Conservation (phyloP, 2,888 invertebrate species). For the Julus scanicus region DNA sequence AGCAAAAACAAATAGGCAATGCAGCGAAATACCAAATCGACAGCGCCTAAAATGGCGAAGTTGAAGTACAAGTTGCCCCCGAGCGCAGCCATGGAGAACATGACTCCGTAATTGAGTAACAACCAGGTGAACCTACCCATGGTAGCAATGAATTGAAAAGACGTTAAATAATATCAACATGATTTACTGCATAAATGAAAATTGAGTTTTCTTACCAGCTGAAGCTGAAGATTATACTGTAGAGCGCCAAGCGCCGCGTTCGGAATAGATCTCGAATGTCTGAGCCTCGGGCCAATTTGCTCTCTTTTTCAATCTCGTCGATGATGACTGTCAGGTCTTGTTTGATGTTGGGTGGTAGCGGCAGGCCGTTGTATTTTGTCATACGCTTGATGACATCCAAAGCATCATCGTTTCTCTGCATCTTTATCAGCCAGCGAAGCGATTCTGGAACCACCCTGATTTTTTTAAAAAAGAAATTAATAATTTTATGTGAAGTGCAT, state of each 20-base stretch:
- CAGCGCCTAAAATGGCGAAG: slow-evolving; percentile 45
- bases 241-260: slow-evolving; percentile 22
- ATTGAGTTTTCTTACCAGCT: slow-evolving; percentile 45
- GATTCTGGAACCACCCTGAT: slow-evolving; percentile 52
- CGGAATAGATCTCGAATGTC: slow-evolving; percentile 52
- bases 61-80: slow-evolving; percentile 49
- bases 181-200: not conserved
- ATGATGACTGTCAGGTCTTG: slow-evolving; percentile 25
- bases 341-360: slow-evolving; percentile 30
- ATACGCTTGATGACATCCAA: not conserved
- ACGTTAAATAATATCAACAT: not conserved
- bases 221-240: slow-evolving; percentile 36
- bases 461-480: too few species aligned
- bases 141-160: not conserved
- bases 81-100: slow-evolving; percentile 47
- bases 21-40: slow-evolving; percentile 48
- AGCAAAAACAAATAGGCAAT: slow-evolving; percentile 39
- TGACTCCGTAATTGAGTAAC: slow-evolving; percentile 41
- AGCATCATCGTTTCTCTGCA: slow-evolving; percentile 43
- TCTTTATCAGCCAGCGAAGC: slow-evolving; percentile 49
- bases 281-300: not conserved
- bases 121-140: slow-evolving; percentile 48
- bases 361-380: slow-evolving; percentile 20
- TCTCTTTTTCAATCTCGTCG: slow-evolving; percentile 38
- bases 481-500: too few species aligned